Evolutionary conservation across 2,797 vertebrate genomes (phyloP).

Genomic region (Psittacula derbiana): DNA sequence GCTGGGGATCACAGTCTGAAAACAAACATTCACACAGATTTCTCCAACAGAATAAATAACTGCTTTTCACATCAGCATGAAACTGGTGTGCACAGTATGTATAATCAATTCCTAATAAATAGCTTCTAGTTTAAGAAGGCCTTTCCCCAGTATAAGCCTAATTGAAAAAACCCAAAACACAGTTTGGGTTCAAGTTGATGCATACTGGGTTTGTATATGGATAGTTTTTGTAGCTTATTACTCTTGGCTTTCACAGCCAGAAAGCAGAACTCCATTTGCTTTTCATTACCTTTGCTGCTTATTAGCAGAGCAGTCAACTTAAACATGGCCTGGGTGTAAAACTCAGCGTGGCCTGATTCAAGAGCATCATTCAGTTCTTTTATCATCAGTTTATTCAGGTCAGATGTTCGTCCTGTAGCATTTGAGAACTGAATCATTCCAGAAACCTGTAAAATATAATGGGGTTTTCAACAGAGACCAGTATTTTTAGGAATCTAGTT

Average conservation of each 20-base stretch:
- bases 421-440: constrained; percentile 94
- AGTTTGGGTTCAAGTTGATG: neutral
- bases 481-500: neutral
- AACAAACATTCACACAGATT: constrained; percentile 37
- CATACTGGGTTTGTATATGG: neutral
- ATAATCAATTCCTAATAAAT: neutral
- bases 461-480: neutral
- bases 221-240: neutral
- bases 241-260: neutral
- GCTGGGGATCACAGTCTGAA: constrained; percentile 91
- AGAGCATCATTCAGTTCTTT: constrained; percentile 87
- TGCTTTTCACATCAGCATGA: neutral
- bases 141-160: neutral
- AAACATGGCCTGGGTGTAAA: constrained; percentile 94
- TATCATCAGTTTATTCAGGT: constrained; percentile 89
- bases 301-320: constrained; percentile 93
- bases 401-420: constrained; percentile 82
- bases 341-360: constrained; percentile 77
- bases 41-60: neutral
- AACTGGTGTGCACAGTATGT: neutral
- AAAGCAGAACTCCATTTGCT: neutral
- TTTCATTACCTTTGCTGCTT: constrained; percentile 85
- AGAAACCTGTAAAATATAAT: constrained; percentile 80
- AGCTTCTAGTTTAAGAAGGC: neutral
- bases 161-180: neutral